Evolutionary conservation across 1,140 invertebrate genomes (phyloP).

Genomic region (Drosophila nigromelanica): DNA sequence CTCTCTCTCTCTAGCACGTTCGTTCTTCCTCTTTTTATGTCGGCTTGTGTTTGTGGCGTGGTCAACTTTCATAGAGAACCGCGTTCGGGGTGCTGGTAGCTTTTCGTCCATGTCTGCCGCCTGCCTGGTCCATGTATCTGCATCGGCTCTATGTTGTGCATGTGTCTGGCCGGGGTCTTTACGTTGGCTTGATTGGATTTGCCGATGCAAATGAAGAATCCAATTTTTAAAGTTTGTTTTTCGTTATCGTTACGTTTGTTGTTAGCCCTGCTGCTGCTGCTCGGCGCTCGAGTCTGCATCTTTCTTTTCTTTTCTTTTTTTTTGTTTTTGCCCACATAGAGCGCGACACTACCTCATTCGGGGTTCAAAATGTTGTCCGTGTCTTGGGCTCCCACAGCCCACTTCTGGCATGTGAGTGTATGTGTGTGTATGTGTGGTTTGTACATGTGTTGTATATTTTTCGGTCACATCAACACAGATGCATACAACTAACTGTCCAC

Average conservation of each 20-base stretch:
- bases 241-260: constrained; percentile 82
- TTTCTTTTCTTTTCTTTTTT: background rate
- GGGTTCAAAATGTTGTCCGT: constrained; percentile 23
- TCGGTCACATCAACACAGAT: constrained; percentile 60
- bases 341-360: constrained; percentile 7
- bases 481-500: constrained; percentile 39
- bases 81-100: constrained; percentile 17
- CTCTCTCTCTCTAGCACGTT: background rate
- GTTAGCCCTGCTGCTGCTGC: constrained; percentile 56
- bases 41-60: constrained; percentile 38
- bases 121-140: constrained; percentile 27
- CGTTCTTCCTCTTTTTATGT: background rate
- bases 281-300: constrained; percentile 1
- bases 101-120: constrained; percentile 6
- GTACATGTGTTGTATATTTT: constrained; percentile 48
- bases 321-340: constrained; percentile 20
- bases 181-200: constrained; percentile 84
- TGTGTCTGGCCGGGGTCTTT: constrained; percentile 78
- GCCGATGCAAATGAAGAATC: constrained; percentile 83
- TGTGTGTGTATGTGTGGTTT: constrained; percentile 23
- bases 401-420: background rate
- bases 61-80: constrained; percentile 34
- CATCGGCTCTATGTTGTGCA: constrained; percentile 75
- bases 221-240: constrained; percentile 84
- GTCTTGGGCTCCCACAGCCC: constrained; percentile 15